A percentile compares a stretch with the other conserved stretches of the same genome.
Evolutionary conservation across 1,140 invertebrate genomes (phyloP).

Genomic region (Carposina sasakii): DNA sequence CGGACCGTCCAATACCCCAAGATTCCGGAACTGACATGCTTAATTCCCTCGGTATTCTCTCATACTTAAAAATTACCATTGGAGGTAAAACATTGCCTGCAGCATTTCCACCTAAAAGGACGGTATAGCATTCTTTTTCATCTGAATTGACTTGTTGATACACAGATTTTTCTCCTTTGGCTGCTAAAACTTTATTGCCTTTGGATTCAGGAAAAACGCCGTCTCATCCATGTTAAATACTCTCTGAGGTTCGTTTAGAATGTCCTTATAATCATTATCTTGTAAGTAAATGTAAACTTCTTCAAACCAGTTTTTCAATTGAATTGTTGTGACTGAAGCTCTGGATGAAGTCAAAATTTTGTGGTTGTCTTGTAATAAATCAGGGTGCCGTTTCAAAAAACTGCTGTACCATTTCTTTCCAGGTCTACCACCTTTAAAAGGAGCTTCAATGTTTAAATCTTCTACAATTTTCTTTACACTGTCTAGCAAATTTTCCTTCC

Average conservation of each 20-base stretch:
- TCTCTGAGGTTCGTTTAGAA: neutral
- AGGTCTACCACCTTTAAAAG: constrained; percentile 35
- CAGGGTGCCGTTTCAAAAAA: constrained; percentile 35
- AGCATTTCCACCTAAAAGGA: constrained; percentile 4
- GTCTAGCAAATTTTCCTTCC: constrained; percentile 38
- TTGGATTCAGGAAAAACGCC: neutral
- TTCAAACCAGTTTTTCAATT: constrained; percentile 27
- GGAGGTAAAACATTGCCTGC: constrained; percentile 7
- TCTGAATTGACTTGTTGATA: constrained; percentile 4
- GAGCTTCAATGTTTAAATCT: constrained; percentile 27
- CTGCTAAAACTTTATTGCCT: neutral
- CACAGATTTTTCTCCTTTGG: neutral
- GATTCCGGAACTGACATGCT: constrained; percentile 16
- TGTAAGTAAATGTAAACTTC: constrained; percentile 25
- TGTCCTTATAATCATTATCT: neutral
- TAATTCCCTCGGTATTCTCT: constrained; percentile 6
- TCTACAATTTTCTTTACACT: constrained; percentile 43
- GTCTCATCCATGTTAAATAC: constrained; percentile 1
- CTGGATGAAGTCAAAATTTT: constrained; percentile 35
- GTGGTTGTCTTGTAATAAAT: constrained; percentile 17
- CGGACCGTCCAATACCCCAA: constrained; percentile 41
- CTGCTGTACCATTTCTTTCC: constrained; percentile 30
- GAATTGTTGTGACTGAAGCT: constrained; percentile 26
- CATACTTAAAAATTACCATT: constrained; percentile 8
- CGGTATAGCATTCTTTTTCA: constrained; percentile 11